These are phyloP conservation scores for Aplidium turbinatum DNA, from an alignment of 23 tunicate genomes.

Conservation along the genomic window DNA sequence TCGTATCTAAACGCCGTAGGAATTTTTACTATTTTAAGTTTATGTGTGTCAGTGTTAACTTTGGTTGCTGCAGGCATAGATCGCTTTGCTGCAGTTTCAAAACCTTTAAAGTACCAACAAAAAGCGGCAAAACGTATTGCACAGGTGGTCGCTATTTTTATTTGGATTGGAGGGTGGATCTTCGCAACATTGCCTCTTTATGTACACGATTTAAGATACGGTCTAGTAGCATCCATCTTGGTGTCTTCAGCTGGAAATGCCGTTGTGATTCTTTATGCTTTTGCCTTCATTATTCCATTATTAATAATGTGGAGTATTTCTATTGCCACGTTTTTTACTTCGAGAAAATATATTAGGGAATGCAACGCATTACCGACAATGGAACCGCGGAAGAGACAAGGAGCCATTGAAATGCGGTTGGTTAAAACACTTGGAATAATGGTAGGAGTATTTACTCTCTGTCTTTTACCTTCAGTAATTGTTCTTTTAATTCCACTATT, in stretches of 20 bases:
- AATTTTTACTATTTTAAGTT: slow-evolving; percentile 43
- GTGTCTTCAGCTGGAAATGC: slow-evolving; percentile 32
- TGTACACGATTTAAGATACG: slow-evolving; percentile 28
- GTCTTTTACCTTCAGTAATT: slow-evolving; percentile 47
- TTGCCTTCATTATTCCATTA: slow-evolving; percentile 52
- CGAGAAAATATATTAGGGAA: slow-evolving; percentile 13
- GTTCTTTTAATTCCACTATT: slow-evolving; percentile 5
- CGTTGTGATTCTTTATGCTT: slow-evolving; percentile 36
- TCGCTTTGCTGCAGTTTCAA: slow-evolving; percentile 36
- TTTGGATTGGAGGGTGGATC: slow-evolving; percentile 23
- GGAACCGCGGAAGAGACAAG: neutral
- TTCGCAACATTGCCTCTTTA: slow-evolving; percentile 53
- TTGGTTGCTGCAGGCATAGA: slow-evolving; percentile 42
- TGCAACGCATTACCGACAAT: slow-evolving; percentile 5
- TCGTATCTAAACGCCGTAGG: slow-evolving; percentile 37
- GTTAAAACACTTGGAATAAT: slow-evolving; percentile 65
- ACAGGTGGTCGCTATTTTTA: neutral
- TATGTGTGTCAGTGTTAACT: slow-evolving; percentile 38
- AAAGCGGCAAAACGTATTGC: slow-evolving; percentile 9
- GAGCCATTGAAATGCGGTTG: slow-evolving; percentile 38
- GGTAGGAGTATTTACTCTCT: slow-evolving; percentile 62
- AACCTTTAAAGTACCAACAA: slow-evolving; percentile 39
- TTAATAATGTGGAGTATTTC: slow-evolving; percentile 46
- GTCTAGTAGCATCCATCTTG: slow-evolving; percentile 40
- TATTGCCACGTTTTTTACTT: slow-evolving; percentile 21